These are phyloP conservation scores for Varecia variegata DNA, from an alignment of 2,797 vertebrate genomes.

Conservation along the genomic window DNA sequence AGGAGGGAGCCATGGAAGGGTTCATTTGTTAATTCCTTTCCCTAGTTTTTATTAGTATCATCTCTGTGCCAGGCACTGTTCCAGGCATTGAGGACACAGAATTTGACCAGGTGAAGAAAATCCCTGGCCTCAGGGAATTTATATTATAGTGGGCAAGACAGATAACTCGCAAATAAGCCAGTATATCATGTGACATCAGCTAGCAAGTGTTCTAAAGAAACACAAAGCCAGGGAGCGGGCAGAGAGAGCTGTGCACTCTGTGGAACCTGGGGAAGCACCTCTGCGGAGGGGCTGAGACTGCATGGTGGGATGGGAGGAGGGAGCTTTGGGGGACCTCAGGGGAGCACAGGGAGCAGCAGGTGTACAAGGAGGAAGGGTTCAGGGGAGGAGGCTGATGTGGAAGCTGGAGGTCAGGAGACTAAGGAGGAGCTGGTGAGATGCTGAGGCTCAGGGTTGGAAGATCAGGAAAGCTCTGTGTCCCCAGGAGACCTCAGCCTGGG, in stretches of 20 bases:
- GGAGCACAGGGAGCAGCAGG: not conserved
- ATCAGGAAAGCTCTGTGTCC: not conserved
- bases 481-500: not conserved
- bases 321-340: not conserved
- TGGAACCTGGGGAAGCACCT: not conserved
- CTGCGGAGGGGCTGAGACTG: not conserved
- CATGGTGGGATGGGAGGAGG: too few relatives aligned
- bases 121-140: not conserved
- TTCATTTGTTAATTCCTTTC: not conserved
- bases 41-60: not conserved
- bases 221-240: not conserved
- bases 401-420: not conserved
- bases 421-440: not conserved
- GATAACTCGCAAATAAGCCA: not conserved
- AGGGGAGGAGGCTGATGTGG: not conserved
- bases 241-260: not conserved
- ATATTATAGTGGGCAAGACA: not conserved
- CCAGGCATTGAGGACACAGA: not conserved
- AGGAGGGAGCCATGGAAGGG: too few relatives aligned
- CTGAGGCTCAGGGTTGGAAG: not conserved
- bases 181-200: not conserved
- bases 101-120: not conserved
- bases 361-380: not conserved
- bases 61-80: not conserved
- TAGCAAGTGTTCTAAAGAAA: not conserved